These are phyloP conservation scores for Thecophora atra DNA, from an alignment of 2,888 invertebrate genomes.

Conservation along the genomic window DNA sequence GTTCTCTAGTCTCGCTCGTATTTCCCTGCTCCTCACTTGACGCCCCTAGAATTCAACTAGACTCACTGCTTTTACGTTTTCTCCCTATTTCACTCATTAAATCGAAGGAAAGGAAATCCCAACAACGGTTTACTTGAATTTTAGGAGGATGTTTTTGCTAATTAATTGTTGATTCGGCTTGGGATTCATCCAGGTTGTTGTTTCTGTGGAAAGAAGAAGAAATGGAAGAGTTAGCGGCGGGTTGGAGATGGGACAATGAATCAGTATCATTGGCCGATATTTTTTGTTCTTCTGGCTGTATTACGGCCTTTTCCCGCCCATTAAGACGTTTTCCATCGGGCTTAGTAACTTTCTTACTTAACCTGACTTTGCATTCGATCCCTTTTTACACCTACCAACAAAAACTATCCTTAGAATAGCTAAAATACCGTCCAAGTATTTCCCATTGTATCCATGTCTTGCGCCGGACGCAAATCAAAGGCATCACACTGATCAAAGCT, in stretches of 20 bases:
- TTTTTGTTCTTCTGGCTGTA: too few relatives aligned
- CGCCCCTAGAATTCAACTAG: conserved; percentile 9
- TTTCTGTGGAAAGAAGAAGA: neutral
- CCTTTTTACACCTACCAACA: too few relatives aligned
- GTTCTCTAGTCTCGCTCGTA: neutral
- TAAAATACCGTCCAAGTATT: neutral
- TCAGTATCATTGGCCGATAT: too few relatives aligned
- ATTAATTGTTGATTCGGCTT: conserved; percentile 33
- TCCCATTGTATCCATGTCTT: neutral
- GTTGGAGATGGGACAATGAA: too few relatives aligned
- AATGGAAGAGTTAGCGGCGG: neutral
- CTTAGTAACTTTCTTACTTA: too few relatives aligned
- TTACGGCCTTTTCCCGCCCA: neutral
- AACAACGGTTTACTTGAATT: neutral
- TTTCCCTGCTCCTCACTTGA: conserved; percentile 6
- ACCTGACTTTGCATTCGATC: too few relatives aligned
- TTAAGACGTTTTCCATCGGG: neutral
- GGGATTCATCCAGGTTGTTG: conserved; percentile 25
- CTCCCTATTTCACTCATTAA: conserved; percentile 6
- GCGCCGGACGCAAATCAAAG: conserved; percentile 49
- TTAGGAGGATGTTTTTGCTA: conserved; percentile 26
- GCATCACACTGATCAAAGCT: conserved; percentile 55
- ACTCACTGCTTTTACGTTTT: conserved; percentile 3
- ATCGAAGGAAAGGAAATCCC: neutral
- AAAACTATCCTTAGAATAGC: neutral